Conservation (phyloP, 1,140 invertebrate genomes). For the Phymastichus coffea region DNA sequence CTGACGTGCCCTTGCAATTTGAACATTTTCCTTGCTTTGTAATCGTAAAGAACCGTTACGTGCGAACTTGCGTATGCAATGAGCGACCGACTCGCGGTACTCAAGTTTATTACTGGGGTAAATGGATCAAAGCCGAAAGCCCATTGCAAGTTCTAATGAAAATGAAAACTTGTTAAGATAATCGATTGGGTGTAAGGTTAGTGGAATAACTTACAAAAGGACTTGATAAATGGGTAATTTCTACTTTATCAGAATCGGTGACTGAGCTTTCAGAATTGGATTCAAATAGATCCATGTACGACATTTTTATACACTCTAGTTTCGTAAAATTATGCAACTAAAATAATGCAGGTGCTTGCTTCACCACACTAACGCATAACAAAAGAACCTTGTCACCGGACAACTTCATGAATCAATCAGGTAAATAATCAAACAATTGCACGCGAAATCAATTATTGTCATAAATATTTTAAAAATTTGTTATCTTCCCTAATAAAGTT, state of each 20-base stretch:
- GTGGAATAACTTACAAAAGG: background rate
- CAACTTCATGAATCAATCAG: too few relatives aligned
- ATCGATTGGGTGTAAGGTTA: background rate
- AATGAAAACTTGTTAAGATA: background rate
- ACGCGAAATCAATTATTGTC: background rate
- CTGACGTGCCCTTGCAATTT: slow-evolving; percentile 63
- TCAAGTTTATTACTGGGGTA: slow-evolving; percentile 59
- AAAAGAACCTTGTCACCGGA: too few relatives aligned
- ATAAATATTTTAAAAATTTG: too few relatives aligned
- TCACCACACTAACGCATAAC: too few relatives aligned
- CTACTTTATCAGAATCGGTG: background rate
- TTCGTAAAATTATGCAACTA: background rate
- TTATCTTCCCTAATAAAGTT: too few relatives aligned
- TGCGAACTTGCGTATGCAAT: slow-evolving; percentile 60
- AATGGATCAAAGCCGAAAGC: slow-evolving; percentile 59
- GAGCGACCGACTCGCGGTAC: slow-evolving; percentile 43
- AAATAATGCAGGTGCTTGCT: too few relatives aligned
- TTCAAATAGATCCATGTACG: background rate
- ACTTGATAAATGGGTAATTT: background rate
- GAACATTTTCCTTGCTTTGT: slow-evolving; percentile 53
- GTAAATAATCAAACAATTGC: background rate
- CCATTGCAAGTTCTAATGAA: slow-evolving; percentile 55
- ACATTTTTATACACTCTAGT: background rate
- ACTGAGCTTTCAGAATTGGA: background rate
- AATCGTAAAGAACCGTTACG: slow-evolving; percentile 58